Percentiles rank a stretch among this genome's conserved stretches.
These are phyloP conservation scores for Lepidocolaptes lacrymiger DNA, from an alignment of 2,797 vertebrate genomes.

Conservation along the genomic window DNA sequence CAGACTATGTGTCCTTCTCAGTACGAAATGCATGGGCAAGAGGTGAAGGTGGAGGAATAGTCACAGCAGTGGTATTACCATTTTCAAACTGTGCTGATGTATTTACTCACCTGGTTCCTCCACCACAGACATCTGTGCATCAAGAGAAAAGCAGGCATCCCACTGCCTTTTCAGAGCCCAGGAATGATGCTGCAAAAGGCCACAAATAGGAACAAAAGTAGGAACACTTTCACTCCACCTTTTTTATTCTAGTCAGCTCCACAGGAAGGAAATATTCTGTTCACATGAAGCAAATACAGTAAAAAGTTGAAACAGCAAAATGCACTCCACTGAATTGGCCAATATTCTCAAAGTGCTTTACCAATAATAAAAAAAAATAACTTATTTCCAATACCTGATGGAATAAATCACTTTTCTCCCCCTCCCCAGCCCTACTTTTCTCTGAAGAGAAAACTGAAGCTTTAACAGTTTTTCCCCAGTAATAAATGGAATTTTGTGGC, in stretches of 20 bases:
- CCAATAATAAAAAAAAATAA: not conserved
- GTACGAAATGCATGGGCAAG: not conserved
- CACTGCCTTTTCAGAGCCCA: not conserved
- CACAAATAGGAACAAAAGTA: not conserved
- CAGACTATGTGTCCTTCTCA: rapidly evolving
- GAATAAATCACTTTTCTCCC: not conserved
- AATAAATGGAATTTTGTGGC: not conserved
- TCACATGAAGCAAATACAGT: not conserved
- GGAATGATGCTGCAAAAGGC: not conserved
- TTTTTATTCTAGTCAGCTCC: not conserved
- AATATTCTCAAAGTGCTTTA: not conserved
- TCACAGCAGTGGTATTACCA: not conserved
- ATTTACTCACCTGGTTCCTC: not conserved
- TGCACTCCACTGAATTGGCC: not conserved
- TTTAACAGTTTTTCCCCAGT: not conserved
- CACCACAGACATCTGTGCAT: rapidly evolving
- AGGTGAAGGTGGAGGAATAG: not conserved
- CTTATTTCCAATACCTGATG: not conserved
- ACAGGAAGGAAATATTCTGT: not conserved
- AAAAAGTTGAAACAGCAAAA: not conserved
- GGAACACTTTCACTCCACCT: not conserved
- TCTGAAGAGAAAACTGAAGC: not conserved
- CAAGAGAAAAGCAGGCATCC: not conserved
- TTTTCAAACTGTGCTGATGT: rapidly evolving
- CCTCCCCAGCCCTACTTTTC: not conserved